These are phyloP conservation scores for Octomys mimax DNA, from an alignment of 2,797 vertebrate genomes.

Conservation along the genomic window DNA sequence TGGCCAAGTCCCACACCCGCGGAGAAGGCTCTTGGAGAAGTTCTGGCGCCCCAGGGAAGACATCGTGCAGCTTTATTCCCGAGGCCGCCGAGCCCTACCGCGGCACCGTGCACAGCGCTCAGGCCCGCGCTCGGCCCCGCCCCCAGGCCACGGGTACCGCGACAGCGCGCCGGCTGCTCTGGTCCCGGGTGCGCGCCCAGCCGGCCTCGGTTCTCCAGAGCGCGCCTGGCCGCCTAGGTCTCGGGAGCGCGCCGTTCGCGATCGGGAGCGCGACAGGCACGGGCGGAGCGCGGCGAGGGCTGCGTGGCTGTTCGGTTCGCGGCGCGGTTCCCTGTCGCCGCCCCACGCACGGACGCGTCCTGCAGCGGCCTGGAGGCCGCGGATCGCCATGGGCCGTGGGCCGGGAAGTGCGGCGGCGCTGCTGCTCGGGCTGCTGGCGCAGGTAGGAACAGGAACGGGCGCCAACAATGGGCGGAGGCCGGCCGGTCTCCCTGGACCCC, in stretches of 20 bases:
- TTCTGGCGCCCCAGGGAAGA: not conserved
- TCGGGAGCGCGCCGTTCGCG: not conserved
- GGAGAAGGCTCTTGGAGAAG: not conserved
- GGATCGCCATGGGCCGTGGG: slow-evolving; percentile 63
- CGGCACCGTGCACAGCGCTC: not conserved
- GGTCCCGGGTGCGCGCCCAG: not conserved
- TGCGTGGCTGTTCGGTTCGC: not conserved
- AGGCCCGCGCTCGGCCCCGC: fast-evolving
- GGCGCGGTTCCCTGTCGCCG: not conserved
- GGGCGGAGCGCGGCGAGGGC: not conserved
- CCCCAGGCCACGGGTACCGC: too few species aligned
- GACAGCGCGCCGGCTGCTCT: fast-evolving
- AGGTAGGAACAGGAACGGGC: slow-evolving; percentile 75
- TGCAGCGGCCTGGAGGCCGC: not conserved
- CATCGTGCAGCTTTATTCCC: not conserved
- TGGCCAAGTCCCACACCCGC: too few species aligned
- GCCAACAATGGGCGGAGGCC: not conserved
- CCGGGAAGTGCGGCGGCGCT: slow-evolving; percentile 50
- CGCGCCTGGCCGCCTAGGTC: not conserved
- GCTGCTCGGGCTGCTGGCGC: slow-evolving; percentile 75
- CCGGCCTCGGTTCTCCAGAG: not conserved
- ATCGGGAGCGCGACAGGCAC: not conserved
- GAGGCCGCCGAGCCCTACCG: not conserved
- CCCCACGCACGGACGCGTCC: not conserved
- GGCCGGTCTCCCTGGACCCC: not conserved